Evolutionary conservation across 2,113 vertebrate species (phyloP).

Genomic region (Nyctibius bracteatus): DNA sequence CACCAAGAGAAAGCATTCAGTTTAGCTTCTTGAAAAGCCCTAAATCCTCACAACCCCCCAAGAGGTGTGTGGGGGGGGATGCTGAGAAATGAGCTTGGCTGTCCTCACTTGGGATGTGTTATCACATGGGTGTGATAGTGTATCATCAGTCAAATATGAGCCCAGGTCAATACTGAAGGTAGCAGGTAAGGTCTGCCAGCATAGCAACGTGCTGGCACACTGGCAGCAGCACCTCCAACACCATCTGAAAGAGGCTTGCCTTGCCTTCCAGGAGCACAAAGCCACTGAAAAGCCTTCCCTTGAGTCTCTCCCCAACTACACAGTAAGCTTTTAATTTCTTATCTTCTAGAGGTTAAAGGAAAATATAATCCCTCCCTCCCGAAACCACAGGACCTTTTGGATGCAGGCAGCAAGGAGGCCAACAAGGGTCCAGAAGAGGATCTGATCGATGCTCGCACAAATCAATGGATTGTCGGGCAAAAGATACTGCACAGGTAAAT

Average conservation of each 20-base stretch:
- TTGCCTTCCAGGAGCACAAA: not conserved
- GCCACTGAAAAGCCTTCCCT: not conserved
- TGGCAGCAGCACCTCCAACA: not conserved
- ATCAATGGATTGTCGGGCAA: not conserved
- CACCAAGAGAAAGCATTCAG: not conserved
- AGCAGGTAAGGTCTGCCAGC: not conserved
- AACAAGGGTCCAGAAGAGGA: not conserved
- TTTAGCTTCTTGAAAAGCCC: not conserved
- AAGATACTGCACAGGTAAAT: not conserved
- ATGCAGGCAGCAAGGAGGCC: not conserved
- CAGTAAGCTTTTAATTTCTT: not conserved
- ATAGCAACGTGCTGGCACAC: no score
- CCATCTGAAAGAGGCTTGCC: not conserved
- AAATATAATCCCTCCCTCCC: not conserved
- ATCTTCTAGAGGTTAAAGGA: not conserved
- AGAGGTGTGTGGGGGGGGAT: not conserved
- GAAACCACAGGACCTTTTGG: not conserved
- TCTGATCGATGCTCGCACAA: fast-evolving
- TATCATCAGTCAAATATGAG: not conserved
- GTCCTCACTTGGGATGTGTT: not conserved
- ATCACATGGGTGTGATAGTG: not conserved
- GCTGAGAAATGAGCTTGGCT: not conserved
- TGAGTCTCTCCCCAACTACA: not conserved
- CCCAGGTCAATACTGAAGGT: not conserved
- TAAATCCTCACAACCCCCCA: not conserved